phyloP scores from a whole-genome alignment of 1,140 invertebrate species.

The Hycleus cichorii region DNA sequence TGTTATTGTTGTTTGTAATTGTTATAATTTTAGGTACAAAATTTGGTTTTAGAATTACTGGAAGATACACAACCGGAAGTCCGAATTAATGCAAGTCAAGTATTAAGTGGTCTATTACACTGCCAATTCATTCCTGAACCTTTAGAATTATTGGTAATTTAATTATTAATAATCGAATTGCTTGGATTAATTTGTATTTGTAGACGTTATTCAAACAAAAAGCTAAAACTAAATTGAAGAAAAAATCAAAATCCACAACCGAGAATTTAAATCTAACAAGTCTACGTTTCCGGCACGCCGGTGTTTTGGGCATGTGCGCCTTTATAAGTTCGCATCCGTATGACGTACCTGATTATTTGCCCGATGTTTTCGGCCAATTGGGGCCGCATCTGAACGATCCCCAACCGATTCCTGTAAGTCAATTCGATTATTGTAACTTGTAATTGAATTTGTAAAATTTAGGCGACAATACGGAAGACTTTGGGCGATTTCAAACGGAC shows the following conservation, averaged over 20 bases:
- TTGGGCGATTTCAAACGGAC: slow-evolving; percentile 87
- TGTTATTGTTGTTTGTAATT: neutral
- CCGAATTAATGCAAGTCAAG: slow-evolving; percentile 69
- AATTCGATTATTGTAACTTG: too few relatives aligned
- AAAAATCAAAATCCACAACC: slow-evolving; percentile 14
- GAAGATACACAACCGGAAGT: slow-evolving; percentile 69
- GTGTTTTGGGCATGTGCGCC: slow-evolving; percentile 80
- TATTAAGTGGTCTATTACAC: slow-evolving; percentile 81
- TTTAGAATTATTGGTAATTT: slow-evolving; percentile 47
- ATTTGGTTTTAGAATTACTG: slow-evolving; percentile 56
- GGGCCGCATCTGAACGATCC: slow-evolving; percentile 77
- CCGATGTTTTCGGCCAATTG: slow-evolving; percentile 72
- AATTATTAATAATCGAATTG: too few relatives aligned
- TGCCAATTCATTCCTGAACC: slow-evolving; percentile 65
- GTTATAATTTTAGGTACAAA: slow-evolving; percentile 42
- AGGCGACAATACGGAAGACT: slow-evolving; percentile 77
- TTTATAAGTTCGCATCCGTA: slow-evolving; percentile 87
- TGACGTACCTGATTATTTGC: slow-evolving; percentile 77
- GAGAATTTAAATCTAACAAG: slow-evolving; percentile 29
- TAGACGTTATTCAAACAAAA: slow-evolving; percentile 50
- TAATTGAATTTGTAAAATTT: slow-evolving; percentile 21
- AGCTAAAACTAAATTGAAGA: slow-evolving; percentile 40
- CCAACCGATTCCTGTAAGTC: slow-evolving; percentile 79
- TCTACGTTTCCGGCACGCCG: slow-evolving; percentile 59
- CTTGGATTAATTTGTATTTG: slow-evolving; percentile 25